These are phyloP conservation scores for Diabrotica balteata DNA, from an alignment of 2,888 invertebrate species.

Conservation along the genomic window DNA sequence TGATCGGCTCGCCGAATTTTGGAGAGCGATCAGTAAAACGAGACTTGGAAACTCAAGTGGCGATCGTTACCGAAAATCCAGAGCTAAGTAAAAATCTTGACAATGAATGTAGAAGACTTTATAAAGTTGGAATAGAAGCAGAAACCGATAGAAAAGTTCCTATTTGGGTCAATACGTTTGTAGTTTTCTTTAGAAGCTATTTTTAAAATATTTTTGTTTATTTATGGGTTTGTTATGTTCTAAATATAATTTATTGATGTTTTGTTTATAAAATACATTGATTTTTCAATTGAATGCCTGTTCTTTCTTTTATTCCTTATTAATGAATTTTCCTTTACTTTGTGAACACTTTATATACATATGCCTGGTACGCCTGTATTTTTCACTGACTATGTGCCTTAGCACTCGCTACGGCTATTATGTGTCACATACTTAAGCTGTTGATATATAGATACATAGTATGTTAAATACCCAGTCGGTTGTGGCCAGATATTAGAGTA, in stretches of 20 bases:
- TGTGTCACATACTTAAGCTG: too few species aligned
- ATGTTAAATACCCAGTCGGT: too few species aligned
- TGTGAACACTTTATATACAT: too few species aligned
- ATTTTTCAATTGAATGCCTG: too few species aligned
- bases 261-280: neutral
- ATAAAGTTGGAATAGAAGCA: constrained; percentile 68
- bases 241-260: neutral
- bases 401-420: too few species aligned
- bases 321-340: too few species aligned
- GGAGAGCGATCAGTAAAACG: constrained; percentile 89
- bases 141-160: constrained; percentile 75
- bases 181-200: constrained; percentile 71
- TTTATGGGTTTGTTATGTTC: too few species aligned
- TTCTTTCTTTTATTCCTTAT: too few species aligned
- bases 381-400: too few species aligned
- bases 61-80: constrained; percentile 80
- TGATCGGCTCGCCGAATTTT: constrained; percentile 95
- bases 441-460: too few species aligned
- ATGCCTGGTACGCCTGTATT: too few species aligned
- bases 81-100: constrained; percentile 72
- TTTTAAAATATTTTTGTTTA: constrained; percentile 47
- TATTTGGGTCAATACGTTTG: constrained; percentile 79
- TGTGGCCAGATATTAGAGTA: too few species aligned
- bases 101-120: constrained; percentile 78
- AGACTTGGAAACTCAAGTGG: constrained; percentile 93